Evolutionary conservation across 92 coral and sea anemone species (phyloP), one percentile per base, ranked within the genome.

Genomic region (Diadumene lineata): DNA sequence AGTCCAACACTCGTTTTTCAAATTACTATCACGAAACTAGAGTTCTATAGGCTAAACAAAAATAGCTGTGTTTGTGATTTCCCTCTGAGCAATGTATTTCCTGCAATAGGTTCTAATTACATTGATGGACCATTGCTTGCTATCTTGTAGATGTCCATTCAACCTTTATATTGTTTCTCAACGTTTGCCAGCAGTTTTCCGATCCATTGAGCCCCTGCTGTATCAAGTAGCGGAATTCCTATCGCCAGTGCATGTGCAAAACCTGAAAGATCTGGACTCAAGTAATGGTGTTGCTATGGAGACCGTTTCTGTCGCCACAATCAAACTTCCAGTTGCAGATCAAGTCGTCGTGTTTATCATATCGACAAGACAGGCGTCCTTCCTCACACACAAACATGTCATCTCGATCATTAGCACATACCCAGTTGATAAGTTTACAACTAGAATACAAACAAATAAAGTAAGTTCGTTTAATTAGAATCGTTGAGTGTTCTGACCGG

Each of bases 301-400:
- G 77, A 17, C 82, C 75, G 22, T 8, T 7, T 0, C 87, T 77
- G 50, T 69, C 78, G 26, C 87, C 87, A 61, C 87, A 82, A 31
- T 82, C 82, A 48, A 82, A 76, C 57, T 58, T 82, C 87, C 87
- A 82, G 82, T 82, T 60, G 56, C 68, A 34, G 46, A 82, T 68
- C 29, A 22, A 18, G 82, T 82, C 82, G 53, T 82, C 34, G 24
- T 81, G 86, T 1, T 0, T 34, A 0, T 24, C 0, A 0, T 53
- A 6, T 7, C 34, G 0, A 64, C 86, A 81, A 21, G 64, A 0
- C 15, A 81, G 81, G 7, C 75, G 46, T 24, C 86, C 86, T 33
- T 81, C 75, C 33, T 81, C 86, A 28, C 75, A 51, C 15, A 81
- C 27, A 18, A 0, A 66, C 86, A 81, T 81, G 9, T 44, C 24